These are phyloP conservation scores for Lathamus discolor DNA, from an alignment of 2,113 vertebrate genomes.

Conservation along the genomic window DNA sequence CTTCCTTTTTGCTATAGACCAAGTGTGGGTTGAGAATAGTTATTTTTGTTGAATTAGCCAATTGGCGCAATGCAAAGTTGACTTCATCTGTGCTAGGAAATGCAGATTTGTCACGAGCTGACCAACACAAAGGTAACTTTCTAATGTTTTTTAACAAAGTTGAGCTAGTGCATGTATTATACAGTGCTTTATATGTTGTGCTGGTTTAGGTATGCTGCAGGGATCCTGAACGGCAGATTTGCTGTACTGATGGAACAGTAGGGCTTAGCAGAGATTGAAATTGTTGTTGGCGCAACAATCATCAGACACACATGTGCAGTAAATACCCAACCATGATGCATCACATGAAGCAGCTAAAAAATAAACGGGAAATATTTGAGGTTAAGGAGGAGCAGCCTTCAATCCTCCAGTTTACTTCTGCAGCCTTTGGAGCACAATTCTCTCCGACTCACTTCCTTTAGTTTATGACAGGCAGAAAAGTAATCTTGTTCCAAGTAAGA, in stretches of 20 bases:
- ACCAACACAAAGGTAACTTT: background rate
- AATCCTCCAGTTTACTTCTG: background rate
- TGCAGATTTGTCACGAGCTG: background rate
- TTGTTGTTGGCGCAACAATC: background rate
- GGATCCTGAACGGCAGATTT: background rate
- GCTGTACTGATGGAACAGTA: background rate
- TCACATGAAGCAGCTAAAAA: background rate
- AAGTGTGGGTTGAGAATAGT: background rate
- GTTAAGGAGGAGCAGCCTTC: background rate
- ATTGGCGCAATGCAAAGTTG: background rate
- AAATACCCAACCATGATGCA: background rate
- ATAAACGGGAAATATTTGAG: background rate
- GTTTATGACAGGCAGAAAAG: slow-evolving; percentile 32
- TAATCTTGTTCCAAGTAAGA: slow-evolving; percentile 28
- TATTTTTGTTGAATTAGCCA: background rate
- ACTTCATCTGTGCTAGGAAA: background rate
- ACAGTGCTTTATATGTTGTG: background rate
- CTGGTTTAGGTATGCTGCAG: background rate
- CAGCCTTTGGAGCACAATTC: slow-evolving; percentile 7
- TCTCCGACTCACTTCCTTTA: background rate
- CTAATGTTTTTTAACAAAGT: background rate
- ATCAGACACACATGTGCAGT: background rate
- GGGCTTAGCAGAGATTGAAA: background rate
- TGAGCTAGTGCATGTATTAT: background rate
- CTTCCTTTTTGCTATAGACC: background rate